Percentiles rank a stretch among this genome's conserved stretches.
These are phyloP conservation scores for Nipponacmea schrenckii DNA, from an alignment of 2,888 invertebrate genomes.

Conservation along the genomic window DNA sequence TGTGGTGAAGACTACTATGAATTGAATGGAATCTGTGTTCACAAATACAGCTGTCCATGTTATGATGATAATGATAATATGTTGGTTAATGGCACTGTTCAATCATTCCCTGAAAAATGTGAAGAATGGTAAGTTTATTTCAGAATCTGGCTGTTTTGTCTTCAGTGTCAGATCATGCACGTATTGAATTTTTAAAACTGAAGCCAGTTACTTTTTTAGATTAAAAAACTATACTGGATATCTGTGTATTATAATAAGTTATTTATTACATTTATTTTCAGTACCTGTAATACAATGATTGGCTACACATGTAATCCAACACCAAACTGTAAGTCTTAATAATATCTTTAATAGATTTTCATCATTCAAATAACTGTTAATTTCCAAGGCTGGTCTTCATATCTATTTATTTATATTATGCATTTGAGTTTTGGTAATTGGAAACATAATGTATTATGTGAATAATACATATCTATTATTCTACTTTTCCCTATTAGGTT, in stretches of 20 bases:
- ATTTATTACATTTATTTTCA: slow-evolving; percentile 14
- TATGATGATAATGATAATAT: slow-evolving; percentile 25
- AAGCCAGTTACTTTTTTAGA: too few relatives aligned
- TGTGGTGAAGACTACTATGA: not conserved
- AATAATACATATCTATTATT: too few relatives aligned
- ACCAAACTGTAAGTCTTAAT: not conserved
- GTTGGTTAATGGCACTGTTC: slow-evolving; percentile 25
- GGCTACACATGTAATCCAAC: not conserved
- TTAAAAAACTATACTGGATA: too few relatives aligned
- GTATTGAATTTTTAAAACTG: too few relatives aligned
- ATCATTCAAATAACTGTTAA: not conserved
- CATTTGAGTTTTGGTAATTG: too few relatives aligned
- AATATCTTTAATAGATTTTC: too few relatives aligned
- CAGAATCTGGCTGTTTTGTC: too few relatives aligned
- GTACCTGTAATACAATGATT: slow-evolving; percentile 12
- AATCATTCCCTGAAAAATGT: not conserved
- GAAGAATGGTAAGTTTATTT: slow-evolving; percentile 5
- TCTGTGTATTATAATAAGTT: too few relatives aligned
- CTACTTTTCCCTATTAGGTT: not conserved
- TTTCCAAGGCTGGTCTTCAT: too few relatives aligned
- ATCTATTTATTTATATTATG: too few relatives aligned
- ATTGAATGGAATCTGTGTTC: slow-evolving; percentile 30
- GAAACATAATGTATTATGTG: too few relatives aligned
- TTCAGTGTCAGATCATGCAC: too few relatives aligned
- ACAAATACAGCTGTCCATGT: slow-evolving; percentile 40